Base-by-base conservation (phyloP, 1,140 invertebrate species). In the Heliconius nattereri region DNA sequence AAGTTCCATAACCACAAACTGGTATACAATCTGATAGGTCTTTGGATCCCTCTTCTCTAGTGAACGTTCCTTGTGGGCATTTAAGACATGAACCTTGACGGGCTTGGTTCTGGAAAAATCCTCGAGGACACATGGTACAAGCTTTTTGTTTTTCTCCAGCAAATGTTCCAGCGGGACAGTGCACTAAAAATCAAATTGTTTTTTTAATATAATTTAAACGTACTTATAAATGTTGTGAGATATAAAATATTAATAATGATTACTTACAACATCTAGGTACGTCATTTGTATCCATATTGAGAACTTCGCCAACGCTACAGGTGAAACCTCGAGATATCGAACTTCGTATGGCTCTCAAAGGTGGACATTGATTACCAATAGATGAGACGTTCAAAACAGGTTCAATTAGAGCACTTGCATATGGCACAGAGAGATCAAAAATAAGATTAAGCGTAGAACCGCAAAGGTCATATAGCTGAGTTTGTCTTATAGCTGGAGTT, bases 1-100 rank as follows among this genome's bases (percentile, higher is more conserved):
- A 99, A 37, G 98, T 99, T 81, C 98, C 98, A 90, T 97, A 99
- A 11, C 98, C 98, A 90, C 98, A 99, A 45, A 99, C 98, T 9
- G 98, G 98, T 78, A 98, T 95, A 91, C 98, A 98, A 84, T 98
- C 98, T 40, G 96, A 95, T 32, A 97, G 95, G 76, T 96, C 96
- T 89, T 98, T 98, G 0, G 97, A 97, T 52, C 98, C 98, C 95
- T 98, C 96, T 94, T 98, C 97, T 87, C 96, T 96, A 1, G 99
- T 99, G 86, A 98, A 99, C 9, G 97, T 99, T 78, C 97, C 98
- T 85, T 97, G 96, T 2, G 98, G 98, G 95, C 99, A 99, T 78
- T 96, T 96, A 23, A 98, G 94, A 89, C 98, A 98, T 3, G 96
- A 95, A 2, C 98, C 98, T 96, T 99, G 98, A 70, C 98, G 96